Conservation (phyloP, 64 coral and sea anemone genomes). For the Actinia tenebrosa region DNA sequence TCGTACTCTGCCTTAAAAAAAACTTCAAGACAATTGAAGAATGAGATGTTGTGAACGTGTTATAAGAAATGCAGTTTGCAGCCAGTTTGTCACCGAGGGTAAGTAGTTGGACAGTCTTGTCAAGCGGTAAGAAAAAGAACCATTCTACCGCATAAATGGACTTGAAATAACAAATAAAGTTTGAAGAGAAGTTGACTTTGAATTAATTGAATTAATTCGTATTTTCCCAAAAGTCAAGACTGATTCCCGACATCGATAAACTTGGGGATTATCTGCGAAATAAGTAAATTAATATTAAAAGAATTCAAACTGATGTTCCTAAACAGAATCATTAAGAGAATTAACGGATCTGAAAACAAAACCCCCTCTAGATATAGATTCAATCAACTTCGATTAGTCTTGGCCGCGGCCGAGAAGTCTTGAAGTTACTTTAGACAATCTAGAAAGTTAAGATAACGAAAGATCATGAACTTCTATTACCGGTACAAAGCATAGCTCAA, state of each 20-base stretch:
- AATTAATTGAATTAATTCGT: slow-evolving; percentile 11
- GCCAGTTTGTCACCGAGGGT: background rate
- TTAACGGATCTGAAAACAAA: background rate
- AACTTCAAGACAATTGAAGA: background rate
- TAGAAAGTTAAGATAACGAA: background rate
- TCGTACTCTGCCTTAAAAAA: background rate
- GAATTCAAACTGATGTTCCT: background rate
- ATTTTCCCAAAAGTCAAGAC: background rate
- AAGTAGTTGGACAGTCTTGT: background rate
- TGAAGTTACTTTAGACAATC: background rate
- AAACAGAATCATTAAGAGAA: background rate
- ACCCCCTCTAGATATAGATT: background rate
- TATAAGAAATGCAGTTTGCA: background rate
- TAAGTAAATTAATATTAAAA: slow-evolving; percentile 4
- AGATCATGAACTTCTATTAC: background rate
- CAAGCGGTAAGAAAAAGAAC: background rate
- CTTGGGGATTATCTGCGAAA: slow-evolving; percentile 2
- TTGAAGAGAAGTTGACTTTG: slow-evolving; percentile 14
- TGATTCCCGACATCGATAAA: background rate
- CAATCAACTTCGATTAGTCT: background rate
- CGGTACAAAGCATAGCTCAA: background rate
- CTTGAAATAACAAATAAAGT: slow-evolving; percentile 3
- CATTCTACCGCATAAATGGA: background rate
- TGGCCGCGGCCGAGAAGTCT: background rate
- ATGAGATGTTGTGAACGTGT: background rate